Conservation (phyloP, 2,113 vertebrate genomes). For the Strix uralensis region DNA sequence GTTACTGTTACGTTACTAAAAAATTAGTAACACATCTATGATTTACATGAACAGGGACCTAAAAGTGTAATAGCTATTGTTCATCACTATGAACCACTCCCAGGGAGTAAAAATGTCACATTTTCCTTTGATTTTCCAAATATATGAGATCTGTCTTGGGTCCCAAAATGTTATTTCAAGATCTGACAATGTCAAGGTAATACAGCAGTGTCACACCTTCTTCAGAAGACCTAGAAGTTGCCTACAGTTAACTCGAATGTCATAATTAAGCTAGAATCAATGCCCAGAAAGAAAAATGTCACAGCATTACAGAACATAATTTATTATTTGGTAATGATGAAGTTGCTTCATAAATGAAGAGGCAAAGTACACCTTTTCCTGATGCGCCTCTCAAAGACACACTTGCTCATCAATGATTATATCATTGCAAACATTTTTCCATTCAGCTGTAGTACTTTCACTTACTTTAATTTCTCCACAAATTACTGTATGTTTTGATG, state of each 20-base stretch:
- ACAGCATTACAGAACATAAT: neutral
- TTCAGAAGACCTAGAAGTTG: neutral
- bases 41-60: neutral
- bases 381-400: neutral
- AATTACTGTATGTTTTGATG: neutral
- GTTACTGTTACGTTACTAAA: neutral
- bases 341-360: neutral
- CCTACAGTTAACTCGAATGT: neutral
- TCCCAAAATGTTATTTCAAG: neutral
- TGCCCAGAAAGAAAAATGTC: neutral
- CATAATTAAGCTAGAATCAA: neutral
- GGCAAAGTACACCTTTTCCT: neutral
- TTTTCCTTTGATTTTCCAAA: neutral
- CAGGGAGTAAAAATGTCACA: neutral
- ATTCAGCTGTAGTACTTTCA: neutral
- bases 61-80: neutral
- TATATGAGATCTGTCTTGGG: neutral
- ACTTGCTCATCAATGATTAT: neutral
- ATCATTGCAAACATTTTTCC: neutral
- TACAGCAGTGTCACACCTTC: neutral
- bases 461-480: neutral
- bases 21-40: neutral
- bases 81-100: neutral
- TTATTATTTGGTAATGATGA: neutral
- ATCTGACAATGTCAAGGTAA: neutral